Conservation (phyloP, 2,797 vertebrate species). For the Silurus aristotelis region DNA sequence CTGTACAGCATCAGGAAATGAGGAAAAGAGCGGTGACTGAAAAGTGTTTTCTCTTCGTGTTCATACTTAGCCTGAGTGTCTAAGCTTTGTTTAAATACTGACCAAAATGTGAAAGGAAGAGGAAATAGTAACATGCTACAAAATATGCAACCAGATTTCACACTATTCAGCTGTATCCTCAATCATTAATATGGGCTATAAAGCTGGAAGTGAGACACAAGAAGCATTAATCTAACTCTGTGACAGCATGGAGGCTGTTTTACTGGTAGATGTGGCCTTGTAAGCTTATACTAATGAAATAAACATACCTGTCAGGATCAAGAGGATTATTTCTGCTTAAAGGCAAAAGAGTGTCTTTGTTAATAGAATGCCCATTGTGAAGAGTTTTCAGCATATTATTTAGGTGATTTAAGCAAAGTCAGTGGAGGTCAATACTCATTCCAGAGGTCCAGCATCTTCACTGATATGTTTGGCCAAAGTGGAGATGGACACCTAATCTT, state of each 20-base stretch:
- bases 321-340: conserved; percentile 47
- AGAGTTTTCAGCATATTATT: conserved; percentile 35
- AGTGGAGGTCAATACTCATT: conserved; percentile 32
- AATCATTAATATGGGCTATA: background rate
- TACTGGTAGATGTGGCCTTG: conserved; percentile 35
- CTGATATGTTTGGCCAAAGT: conserved; percentile 35
- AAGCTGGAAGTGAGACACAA: background rate
- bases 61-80: background rate
- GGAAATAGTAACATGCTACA: background rate
- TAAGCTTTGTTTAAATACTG: background rate
- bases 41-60: background rate
- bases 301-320: conserved; percentile 44
- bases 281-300: conserved; percentile 60
- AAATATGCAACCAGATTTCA: conserved; percentile 1
- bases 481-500: conserved; percentile 8
- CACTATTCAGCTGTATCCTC: background rate
- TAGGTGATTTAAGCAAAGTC: conserved; percentile 21
- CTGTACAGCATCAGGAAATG: background rate
- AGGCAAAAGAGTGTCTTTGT: conserved; percentile 39
- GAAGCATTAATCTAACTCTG: background rate
- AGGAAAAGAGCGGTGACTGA: background rate
- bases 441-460: background rate
- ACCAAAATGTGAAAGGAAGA: background rate
- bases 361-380: conserved; percentile 35
- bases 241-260: conserved; percentile 21